Percentiles rank a stretch among this genome's conserved stretches.
These are phyloP conservation scores for Drosophila quasianomalipes DNA, from an alignment of 2,888 invertebrate genomes.

Conservation along the genomic window DNA sequence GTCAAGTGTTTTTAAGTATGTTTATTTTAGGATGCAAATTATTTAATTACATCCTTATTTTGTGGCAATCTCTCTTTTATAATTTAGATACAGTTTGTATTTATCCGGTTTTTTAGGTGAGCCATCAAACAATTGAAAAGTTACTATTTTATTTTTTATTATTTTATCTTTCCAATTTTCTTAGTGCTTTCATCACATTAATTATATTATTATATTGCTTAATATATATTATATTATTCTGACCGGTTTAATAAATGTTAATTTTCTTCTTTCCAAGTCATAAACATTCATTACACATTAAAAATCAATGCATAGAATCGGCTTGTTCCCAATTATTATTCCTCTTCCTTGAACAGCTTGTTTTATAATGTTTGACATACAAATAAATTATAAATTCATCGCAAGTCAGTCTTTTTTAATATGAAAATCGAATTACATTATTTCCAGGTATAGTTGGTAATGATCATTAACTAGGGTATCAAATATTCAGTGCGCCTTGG, in stretches of 20 bases:
- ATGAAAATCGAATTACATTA: not conserved
- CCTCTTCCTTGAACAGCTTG: not conserved
- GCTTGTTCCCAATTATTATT: not conserved
- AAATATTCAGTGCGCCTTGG: slow-evolving; percentile 1
- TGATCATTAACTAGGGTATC: slow-evolving; percentile 21
- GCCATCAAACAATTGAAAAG: not conserved
- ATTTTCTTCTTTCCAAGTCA: not conserved
- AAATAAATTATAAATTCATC: not conserved
- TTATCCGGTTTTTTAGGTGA: not conserved
- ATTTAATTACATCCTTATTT: not conserved
- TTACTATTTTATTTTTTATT: not conserved
- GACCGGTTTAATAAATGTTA: not conserved
- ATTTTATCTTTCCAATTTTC: not conserved
- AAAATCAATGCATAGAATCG: not conserved
- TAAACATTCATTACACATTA: not conserved
- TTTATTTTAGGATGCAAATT: not conserved
- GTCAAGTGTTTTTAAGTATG: no score
- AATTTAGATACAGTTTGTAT: not conserved
- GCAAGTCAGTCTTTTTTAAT: not conserved
- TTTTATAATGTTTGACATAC: not conserved
- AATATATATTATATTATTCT: not conserved
- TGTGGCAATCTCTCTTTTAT: no score
- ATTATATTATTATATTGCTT: not conserved
- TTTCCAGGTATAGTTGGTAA: not conserved
- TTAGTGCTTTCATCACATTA: not conserved